Evolutionary conservation across 2,888 invertebrate genomes (phyloP).

Genomic region (Lamellibrachia satsuma): DNA sequence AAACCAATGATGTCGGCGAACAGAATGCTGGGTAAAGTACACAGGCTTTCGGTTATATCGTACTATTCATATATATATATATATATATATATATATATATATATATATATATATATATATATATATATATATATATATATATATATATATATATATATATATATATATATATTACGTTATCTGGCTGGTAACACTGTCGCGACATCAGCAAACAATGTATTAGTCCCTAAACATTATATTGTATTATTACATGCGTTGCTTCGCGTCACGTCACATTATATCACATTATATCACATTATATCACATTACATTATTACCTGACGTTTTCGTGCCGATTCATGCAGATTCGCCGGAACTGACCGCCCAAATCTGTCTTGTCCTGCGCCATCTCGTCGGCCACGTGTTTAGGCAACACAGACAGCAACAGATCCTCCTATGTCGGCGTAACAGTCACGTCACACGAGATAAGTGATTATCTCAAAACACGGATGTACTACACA

Average conservation of each 20-base stretch:
- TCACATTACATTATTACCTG: constrained; percentile 44
- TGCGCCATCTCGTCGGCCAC: constrained; percentile 94
- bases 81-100: neutral
- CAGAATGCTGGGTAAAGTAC: constrained; percentile 76
- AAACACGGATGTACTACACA: too few species aligned
- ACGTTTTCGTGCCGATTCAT: constrained; percentile 97
- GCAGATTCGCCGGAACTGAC: constrained; percentile 96
- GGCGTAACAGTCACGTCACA: constrained; percentile 8
- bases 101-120: constrained; percentile 6
- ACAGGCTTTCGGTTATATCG: neutral
- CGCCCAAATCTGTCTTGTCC: constrained; percentile 84
- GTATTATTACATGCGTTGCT: neutral
- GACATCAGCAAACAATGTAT: too few species aligned
- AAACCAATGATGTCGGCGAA: constrained; percentile 98
- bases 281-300: neutral
- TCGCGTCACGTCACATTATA: neutral
- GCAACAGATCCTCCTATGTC: constrained; percentile 82
- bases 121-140: neutral
- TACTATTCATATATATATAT: neutral
- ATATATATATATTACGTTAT: too few species aligned
- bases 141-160: too few species aligned
- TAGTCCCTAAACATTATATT: neutral
- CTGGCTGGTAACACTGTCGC: too few species aligned
- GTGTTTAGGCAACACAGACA: constrained; percentile 95
- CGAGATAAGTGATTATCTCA: neutral